Base-by-base conservation (phyloP, 2,113 vertebrate species). In the Microcebus lehilahytsara region DNA sequence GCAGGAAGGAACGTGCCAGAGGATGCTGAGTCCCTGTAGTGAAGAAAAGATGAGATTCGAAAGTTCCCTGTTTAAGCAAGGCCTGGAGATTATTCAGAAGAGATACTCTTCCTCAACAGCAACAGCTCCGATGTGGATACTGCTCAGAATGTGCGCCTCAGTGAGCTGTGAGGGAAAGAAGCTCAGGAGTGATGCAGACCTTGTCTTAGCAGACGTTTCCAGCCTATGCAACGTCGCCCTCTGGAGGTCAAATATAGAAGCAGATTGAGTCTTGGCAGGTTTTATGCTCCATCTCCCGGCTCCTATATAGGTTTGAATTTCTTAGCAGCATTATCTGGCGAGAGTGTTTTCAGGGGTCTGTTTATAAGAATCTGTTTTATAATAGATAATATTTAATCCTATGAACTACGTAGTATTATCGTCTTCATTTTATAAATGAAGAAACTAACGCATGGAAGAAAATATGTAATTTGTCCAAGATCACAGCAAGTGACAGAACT, bases 171-270 rank as follows among this genome's bases (percentile, higher is more conserved):
- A 80, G 22, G 10, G 78, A 27, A 53, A 67, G 56, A 23, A 69
- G 4, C 25, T 94, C 53, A 17, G 34, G 56, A 49, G 17, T 16
- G 58, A 56, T 3, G 9, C 3, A 60, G 40, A 80, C 42, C 9
- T 25, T 74, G 64, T 74, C 10, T 42, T 22, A 53, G 58, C 3
- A 14, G 32, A 34, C 60, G 23, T 74, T 75, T 62, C 40, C 40
- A n/a, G 14, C 49, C 77, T 14, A 30, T 46, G 84, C 20, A 86
- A 92, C 51, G 83, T 40, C 12, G 37, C 67, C 89, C 89, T 32
- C 96, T 96, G 51, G 85, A 72, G 91, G 51, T 74, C 62, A 93
- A 87, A 49, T 12, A 16, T 3, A 51, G 40, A 88, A 84, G 81
- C 20, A 81, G 49, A 84, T 13, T 22, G 14, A 30, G 9, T 64